Evolutionary conservation across 2,888 invertebrate genomes (phyloP).

Genomic region (Chorisops tibialis): DNA sequence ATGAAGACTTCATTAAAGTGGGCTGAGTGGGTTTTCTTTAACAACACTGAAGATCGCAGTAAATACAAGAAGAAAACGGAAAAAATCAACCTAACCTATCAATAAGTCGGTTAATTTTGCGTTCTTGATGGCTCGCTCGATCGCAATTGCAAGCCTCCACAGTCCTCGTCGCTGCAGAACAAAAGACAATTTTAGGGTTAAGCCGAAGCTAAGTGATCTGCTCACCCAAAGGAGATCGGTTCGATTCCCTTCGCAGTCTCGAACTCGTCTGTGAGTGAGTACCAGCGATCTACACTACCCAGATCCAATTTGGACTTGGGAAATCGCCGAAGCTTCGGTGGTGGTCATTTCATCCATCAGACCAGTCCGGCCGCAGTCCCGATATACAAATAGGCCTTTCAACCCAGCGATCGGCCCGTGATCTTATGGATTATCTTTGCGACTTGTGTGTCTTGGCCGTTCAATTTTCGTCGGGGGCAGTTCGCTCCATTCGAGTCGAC

Average conservation of each 20-base stretch:
- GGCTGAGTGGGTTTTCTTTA: constrained; percentile 19
- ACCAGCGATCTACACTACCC: background rate
- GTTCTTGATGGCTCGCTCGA: background rate
- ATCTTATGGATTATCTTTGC: too few species aligned
- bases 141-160: constrained; percentile 4
- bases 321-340: constrained; percentile 15
- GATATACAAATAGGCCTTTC: too few species aligned
- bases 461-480: too few species aligned
- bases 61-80: constrained; percentile 4
- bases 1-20: constrained; percentile 25
- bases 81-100: background rate
- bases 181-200: background rate
- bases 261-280: too few species aligned
- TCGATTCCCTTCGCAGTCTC: too few species aligned
- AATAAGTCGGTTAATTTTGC: constrained; percentile 3
- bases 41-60: constrained; percentile 18
- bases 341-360: background rate
- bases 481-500: too few species aligned
- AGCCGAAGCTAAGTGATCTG: background rate
- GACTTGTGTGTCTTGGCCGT: too few species aligned
- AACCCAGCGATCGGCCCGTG: too few species aligned
- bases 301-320: constrained; percentile 8
- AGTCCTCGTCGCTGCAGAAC: background rate
- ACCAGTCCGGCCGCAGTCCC: too few species aligned
- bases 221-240: constrained; percentile 12